Evolutionary conservation across 2,113 vertebrate species (phyloP).

Genomic region (Gracilinanus agilis): DNA sequence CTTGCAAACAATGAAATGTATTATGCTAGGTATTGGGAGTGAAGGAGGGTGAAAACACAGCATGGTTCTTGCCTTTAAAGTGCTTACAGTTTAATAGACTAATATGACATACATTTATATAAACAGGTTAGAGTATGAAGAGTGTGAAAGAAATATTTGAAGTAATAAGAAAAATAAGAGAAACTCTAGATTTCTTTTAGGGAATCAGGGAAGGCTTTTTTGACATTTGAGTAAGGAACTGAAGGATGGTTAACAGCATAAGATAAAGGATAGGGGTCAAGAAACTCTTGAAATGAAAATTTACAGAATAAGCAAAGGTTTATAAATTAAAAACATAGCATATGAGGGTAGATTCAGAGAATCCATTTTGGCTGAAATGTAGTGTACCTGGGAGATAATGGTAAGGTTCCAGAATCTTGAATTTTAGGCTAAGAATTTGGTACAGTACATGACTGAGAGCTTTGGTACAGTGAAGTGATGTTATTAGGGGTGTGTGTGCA

Average conservation of each 20-base stretch:
- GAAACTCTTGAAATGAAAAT: background rate
- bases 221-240: background rate
- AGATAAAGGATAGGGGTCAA: background rate
- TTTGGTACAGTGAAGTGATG: background rate
- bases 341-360: background rate
- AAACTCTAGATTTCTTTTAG: background rate
- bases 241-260: background rate
- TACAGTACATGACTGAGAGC: background rate
- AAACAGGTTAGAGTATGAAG: background rate
- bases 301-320: background rate
- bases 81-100: background rate
- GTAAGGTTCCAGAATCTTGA: background rate
- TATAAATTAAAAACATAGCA: background rate
- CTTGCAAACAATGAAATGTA: background rate
- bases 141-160: background rate
- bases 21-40: background rate
- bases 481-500: background rate
- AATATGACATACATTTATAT: background rate
- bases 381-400: background rate
- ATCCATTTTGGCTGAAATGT: background rate
- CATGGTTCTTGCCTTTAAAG: background rate
- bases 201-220: background rate
- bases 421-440: background rate
- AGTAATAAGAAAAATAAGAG: background rate
- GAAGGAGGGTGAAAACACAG: background rate